Evolutionary conservation across 2,888 invertebrate species (phyloP), one percentile per base, ranked within the genome.

Genomic region (Lacanobia wlatinum): DNA sequence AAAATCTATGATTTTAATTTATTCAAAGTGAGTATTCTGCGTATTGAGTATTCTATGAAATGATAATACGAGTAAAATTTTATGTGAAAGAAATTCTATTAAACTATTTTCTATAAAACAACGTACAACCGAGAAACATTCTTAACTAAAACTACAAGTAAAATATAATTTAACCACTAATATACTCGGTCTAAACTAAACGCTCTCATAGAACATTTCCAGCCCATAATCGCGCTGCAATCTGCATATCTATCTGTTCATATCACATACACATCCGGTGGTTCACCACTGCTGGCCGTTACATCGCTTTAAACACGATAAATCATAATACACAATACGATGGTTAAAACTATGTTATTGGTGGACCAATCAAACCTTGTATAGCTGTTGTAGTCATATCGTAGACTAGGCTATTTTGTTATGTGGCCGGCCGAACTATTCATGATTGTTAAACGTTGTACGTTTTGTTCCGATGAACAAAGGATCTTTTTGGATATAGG

Each of bases 281-380:
- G 55, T 67, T 4, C 61, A 59, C 59, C 1, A 21, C n/a, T 58
- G 16, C 14, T 21, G 50, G 70, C 60, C 58, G 62, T 59, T 63
- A 61, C 34, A 46, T 69, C 76, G 67, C 21, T 84, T 71, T 72
- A 70, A 77, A 68, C 61, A 50, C 76, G 50, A 85, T 84, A 80
- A 82, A 84, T 84, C 80, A 84, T 72, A 75, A 77, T 80, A 76
- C 28, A 43, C 55, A 53, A 58, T 18, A 28, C 34, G 48, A 2
- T 69, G 6, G 48, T 69, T 73, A 63, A 80, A 68, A 81, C 81
- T 60, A 60, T 59, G 59, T 50, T 67, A 72, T 73, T 76, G 78
- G 70, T 28, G n/a, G 64, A 55, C 70, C 78, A 80, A 80, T 82
- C 69, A 70, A 67, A 71, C 60, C 40, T 73, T 70, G 53, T 56